phyloP scores from a whole-genome alignment of 2,113 vertebrate species.

The Eulemur macaco region DNA sequence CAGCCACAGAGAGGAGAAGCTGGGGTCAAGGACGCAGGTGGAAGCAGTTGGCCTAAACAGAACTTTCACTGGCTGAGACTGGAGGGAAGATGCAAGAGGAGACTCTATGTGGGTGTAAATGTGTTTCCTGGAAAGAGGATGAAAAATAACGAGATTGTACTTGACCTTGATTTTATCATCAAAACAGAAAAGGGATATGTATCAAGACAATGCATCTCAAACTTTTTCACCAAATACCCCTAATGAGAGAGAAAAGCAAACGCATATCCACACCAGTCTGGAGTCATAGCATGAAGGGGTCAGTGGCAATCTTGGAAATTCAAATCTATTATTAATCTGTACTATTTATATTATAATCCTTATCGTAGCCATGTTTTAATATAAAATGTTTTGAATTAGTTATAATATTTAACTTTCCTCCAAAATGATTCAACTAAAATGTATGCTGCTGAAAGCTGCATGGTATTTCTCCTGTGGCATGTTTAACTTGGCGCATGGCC shows the following conservation, averaged over 20 bases:
- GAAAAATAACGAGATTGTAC: not conserved
- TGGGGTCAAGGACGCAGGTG: not conserved
- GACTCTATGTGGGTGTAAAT: not conserved
- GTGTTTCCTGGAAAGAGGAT: not conserved
- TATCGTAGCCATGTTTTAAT: conserved; percentile 28
- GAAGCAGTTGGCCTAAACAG: not conserved
- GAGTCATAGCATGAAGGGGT: not conserved
- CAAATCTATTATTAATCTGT: conserved; percentile 46
- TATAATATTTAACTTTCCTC: conserved; percentile 55
- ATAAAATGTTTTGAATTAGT: conserved; percentile 49
- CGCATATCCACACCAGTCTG: not conserved
- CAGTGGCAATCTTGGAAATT: not conserved
- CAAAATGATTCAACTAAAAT: conserved; percentile 53
- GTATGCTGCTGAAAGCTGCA: conserved; percentile 11
- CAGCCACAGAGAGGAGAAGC: not conserved
- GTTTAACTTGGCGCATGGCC: conserved; percentile 35
- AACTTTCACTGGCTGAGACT: not conserved
- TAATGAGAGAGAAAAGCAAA: not conserved
- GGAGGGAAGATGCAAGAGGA: not conserved
- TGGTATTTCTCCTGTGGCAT: not conserved
- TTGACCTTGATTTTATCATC: not conserved
- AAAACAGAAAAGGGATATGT: not conserved
- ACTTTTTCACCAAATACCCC: not conserved
- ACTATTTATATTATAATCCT: conserved; percentile 18
- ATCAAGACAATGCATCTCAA: not conserved